Evolutionary conservation across 2,113 vertebrate genomes (phyloP), one percentile per base, ranked within the genome.

Genomic region (Alosa alosa): DNA sequence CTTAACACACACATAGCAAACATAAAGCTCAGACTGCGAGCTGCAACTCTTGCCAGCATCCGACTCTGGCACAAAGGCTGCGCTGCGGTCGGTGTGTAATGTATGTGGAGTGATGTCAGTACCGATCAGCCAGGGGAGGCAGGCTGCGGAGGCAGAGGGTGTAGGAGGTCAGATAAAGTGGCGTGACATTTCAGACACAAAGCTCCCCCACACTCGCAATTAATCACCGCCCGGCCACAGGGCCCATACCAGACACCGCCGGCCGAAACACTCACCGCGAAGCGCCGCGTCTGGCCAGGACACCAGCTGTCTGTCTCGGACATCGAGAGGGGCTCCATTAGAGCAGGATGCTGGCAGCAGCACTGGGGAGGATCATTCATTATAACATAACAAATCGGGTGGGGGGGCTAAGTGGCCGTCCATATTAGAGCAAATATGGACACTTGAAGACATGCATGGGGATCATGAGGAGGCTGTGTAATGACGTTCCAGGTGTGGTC

Each of bases 151-250:
- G 7, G 36, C 85, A 86, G 31, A n/a, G 41, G 25, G 46, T 25
- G 60, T 15, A 50, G 36, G 55, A 87, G 52, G 78, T 44, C 18
- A 85, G 84, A 82, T 44, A 25, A 47, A 36, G 72, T 17, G 20
- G 47, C 31, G 7, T 45, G 57, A 84, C 55, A 72, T 68, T 84
- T 84, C 50, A 50, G 68, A 57, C 78, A 87, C 55, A 82, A 84
- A 84, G 82, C 31, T 15, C 13, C 25, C 25, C 36, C 83, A 52
- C 52, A 82, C 60, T 78, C 82, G 55, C 78, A 87, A 81, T 81
- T 68, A 64, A 45, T 82, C 55, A 78, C 36, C 41, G 36, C 36
- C 41, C 49, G 52, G 82, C 82, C 46, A 60, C 47, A 83, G 44
- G 25, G 49, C 8, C 84, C 86, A 84, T 6, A 22, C 55, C 55